These are phyloP conservation scores for Zapornia atra DNA, from an alignment of 2,113 vertebrate genomes.

Conservation along the genomic window DNA sequence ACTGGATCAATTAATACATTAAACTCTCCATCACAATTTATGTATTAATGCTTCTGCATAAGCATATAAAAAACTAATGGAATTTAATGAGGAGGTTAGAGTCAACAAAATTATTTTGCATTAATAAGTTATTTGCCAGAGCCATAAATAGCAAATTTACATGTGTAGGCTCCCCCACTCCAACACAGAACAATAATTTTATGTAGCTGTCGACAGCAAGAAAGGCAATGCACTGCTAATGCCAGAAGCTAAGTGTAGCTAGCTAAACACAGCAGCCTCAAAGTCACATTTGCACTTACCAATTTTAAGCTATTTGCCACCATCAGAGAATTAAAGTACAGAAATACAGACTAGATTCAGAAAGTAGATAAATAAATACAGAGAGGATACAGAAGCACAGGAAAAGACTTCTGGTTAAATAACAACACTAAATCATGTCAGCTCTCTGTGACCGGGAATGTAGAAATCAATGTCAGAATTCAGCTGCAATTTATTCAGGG, in stretches of 20 bases:
- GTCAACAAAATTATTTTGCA: background rate
- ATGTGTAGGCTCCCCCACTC: background rate
- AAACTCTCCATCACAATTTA: background rate
- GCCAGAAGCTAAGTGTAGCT: background rate
- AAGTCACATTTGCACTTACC: background rate
- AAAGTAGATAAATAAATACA: background rate
- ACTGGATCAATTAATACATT: background rate
- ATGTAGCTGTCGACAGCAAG: background rate
- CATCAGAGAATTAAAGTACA: background rate
- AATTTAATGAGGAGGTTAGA: conserved; percentile 21
- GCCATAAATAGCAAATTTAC: background rate
- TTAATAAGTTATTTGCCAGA: background rate
- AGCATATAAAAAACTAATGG: background rate
- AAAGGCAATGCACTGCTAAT: background rate
- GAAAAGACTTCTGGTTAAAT: conserved; percentile 4
- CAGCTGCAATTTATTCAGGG: background rate
- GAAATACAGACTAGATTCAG: background rate
- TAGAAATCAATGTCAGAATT: conserved; percentile 24
- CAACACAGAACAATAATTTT: background rate
- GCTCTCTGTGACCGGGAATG: background rate
- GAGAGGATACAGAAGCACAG: background rate
- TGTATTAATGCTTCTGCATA: background rate
- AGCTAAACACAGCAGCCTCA: background rate
- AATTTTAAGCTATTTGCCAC: background rate
- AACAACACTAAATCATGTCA: background rate